phyloP scores from a whole-genome alignment of 2,888 invertebrate genomes.

The Xanthorhoe designata region DNA sequence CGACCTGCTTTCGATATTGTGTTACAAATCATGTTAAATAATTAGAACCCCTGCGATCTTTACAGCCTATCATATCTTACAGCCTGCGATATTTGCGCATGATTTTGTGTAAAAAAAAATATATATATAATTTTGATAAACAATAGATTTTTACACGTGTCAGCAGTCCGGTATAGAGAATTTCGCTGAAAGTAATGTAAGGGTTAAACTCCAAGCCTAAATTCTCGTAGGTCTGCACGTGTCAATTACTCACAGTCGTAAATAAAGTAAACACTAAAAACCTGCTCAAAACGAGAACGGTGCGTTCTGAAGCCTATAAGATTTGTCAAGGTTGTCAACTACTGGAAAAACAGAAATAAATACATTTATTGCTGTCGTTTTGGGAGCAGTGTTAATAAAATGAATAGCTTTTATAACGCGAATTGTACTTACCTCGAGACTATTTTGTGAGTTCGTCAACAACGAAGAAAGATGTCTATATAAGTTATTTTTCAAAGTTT shows the following conservation, averaged over 20 bases:
- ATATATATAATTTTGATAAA: too few species aligned
- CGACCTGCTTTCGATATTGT: conserved; percentile 75
- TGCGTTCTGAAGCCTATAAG: conserved; percentile 44
- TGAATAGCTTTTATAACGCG: conserved; percentile 45
- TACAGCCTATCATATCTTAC: neutral
- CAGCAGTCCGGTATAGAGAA: neutral
- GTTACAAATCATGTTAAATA: conserved; percentile 66
- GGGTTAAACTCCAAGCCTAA: conserved; percentile 7
- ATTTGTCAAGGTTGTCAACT: conserved; percentile 50
- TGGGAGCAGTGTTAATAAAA: conserved; percentile 47
- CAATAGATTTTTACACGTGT: too few species aligned
- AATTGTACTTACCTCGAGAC: conserved; percentile 32
- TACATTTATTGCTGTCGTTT: conserved; percentile 51
- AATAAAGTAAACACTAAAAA: conserved; percentile 46
- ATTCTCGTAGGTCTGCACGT: conserved; percentile 51
- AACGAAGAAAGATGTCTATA: conserved; percentile 8
- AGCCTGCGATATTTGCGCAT: neutral
- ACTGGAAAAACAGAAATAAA: conserved; percentile 51
- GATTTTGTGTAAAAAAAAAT: neutral
- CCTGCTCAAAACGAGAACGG: conserved; percentile 46
- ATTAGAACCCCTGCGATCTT: neutral
- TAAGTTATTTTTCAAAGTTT: neutral
- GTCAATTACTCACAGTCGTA: conserved; percentile 51
- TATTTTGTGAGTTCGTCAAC: conserved; percentile 29
- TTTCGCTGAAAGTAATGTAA: neutral